These are phyloP conservation scores for Xenotilapia longispinis DNA, from an alignment of 2,113 vertebrate genomes.

Conservation along the genomic window DNA sequence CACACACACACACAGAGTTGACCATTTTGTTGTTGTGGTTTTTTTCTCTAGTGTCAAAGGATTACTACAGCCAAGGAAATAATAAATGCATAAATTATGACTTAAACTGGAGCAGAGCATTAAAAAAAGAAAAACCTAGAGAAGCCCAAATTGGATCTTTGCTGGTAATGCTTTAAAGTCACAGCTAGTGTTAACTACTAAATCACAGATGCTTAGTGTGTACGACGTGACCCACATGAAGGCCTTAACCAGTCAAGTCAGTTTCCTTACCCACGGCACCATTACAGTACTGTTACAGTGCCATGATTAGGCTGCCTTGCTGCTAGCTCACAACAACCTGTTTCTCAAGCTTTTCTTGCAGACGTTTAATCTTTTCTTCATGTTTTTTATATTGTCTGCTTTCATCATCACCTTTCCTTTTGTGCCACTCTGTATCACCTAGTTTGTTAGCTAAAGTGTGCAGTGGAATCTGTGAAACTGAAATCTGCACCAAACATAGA, in stretches of 20 bases:
- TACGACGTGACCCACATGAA: background rate
- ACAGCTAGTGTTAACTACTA: background rate
- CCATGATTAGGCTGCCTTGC: background rate
- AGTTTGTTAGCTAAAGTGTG: background rate
- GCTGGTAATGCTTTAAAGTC: background rate
- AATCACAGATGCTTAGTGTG: background rate
- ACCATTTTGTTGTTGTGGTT: no score
- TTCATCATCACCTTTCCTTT: background rate
- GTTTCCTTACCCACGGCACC: background rate
- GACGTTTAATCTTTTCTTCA: background rate
- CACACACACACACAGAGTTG: background rate
- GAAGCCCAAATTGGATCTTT: background rate
- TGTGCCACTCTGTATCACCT: background rate
- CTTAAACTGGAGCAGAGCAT: background rate
- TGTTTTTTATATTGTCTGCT: background rate
- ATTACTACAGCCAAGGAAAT: no score
- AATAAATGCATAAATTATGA: background rate
- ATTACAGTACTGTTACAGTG: background rate
- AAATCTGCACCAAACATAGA: background rate
- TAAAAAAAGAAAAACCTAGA: background rate
- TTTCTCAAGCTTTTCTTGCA: background rate
- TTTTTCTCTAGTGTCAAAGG: no score
- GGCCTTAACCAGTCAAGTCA: background rate
- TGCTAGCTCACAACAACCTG: background rate
- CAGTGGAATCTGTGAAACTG: background rate